Conservation (phyloP, 2,888 invertebrate species). For the Baccha elongata region DNA sequence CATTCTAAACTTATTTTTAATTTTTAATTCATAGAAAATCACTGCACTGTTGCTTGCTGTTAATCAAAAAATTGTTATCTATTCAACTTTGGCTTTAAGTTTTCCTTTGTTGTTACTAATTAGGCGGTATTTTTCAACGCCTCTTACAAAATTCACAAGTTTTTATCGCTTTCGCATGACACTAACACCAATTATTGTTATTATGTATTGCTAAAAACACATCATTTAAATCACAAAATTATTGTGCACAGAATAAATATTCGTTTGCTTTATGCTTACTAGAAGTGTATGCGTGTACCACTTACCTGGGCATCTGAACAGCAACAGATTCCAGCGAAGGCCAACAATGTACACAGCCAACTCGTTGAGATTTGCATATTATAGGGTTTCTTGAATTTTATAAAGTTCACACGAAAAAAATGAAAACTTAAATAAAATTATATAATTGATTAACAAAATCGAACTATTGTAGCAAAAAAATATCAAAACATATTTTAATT, state of each 20-base stretch:
- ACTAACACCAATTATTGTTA: not conserved
- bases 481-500: conserved; percentile 1
- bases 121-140: not conserved
- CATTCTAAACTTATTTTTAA: no score
- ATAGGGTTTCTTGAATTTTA: conserved; percentile 2
- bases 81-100: conserved; percentile 1
- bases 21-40: not conserved
- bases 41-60: not conserved
- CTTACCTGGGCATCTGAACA: conserved; percentile 63
- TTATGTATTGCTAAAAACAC: no score
- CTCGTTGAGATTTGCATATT: conserved; percentile 46
- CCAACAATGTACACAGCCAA: conserved; percentile 44
- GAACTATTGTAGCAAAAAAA: not conserved
- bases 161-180: not conserved
- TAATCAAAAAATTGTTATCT: conserved; percentile 4
- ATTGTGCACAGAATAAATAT: not conserved
- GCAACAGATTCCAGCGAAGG: conserved; percentile 48
- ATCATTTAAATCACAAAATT: not conserved
- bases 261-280: not conserved
- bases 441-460: not conserved
- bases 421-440: not conserved
- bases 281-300: conserved; percentile 40
- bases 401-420: not conserved
- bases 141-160: not conserved
- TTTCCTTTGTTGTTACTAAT: conserved; percentile 10